phyloP scores from a whole-genome alignment of 2,113 vertebrate genomes.

The Albula goreensis region DNA sequence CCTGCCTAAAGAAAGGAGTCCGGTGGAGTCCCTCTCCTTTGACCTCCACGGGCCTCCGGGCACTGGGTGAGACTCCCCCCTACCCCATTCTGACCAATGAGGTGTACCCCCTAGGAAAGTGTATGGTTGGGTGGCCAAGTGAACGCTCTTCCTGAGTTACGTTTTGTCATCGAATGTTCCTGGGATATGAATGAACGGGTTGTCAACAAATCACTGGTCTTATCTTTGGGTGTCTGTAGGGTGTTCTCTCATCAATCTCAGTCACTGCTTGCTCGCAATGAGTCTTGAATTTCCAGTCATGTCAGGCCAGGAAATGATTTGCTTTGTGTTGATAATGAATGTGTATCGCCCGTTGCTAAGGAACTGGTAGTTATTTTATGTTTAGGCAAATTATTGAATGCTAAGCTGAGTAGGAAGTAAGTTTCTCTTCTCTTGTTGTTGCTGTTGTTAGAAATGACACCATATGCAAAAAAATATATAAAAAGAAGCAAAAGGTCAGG shows the following conservation, averaged over 20 bases:
- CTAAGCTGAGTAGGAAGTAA: background rate
- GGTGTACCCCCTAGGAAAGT: background rate
- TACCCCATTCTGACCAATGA: background rate
- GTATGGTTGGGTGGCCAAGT: background rate
- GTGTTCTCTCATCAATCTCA: background rate
- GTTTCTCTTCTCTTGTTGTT: background rate
- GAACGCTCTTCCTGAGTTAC: background rate
- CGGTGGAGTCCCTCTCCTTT: constrained; percentile 71
- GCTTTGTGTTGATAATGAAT: background rate
- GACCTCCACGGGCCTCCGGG: constrained; percentile 65
- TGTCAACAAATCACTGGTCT: background rate
- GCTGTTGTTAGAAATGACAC: background rate
- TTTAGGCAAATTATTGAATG: background rate
- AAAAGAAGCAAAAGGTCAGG: background rate
- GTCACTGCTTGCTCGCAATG: too few relatives aligned
- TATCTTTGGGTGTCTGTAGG: background rate
- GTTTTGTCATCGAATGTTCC: background rate
- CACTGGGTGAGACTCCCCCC: constrained; percentile 70
- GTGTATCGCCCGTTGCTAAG: background rate
- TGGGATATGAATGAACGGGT: background rate
- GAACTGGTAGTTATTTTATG: background rate
- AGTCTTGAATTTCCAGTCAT: too few relatives aligned
- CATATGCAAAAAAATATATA: background rate
- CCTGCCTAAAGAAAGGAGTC: constrained; percentile 67
- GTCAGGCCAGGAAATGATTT: too few relatives aligned